phyloP scores from a whole-genome alignment of 2,888 invertebrate species.

The Leptinotarsa juncta region DNA sequence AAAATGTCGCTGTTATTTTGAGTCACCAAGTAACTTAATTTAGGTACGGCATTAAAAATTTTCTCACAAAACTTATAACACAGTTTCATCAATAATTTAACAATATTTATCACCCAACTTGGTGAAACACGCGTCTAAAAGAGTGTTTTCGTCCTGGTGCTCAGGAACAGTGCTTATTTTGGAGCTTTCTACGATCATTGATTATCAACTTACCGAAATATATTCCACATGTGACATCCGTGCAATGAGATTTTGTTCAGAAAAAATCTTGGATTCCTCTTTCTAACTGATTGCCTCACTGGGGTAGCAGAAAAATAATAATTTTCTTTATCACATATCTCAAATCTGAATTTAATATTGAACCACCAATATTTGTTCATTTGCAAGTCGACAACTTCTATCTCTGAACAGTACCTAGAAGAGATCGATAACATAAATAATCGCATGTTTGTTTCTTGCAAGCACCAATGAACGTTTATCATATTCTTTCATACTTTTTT shows the following conservation, averaged over 20 bases:
- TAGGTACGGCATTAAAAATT: too few relatives aligned
- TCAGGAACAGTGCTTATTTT: too few relatives aligned
- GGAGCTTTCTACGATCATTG: too few relatives aligned
- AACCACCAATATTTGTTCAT: slow-evolving; percentile 49
- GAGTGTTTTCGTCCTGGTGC: too few relatives aligned
- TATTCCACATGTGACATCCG: slow-evolving; percentile 35
- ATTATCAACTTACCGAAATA: slow-evolving; percentile 33
- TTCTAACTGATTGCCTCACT: background rate
- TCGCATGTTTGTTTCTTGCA: too few relatives aligned
- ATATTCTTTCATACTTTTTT: too few relatives aligned
- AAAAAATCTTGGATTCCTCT: background rate
- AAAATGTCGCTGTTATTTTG: too few relatives aligned
- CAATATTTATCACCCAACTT: too few relatives aligned
- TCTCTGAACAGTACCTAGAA: slow-evolving; percentile 51
- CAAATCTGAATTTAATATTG: slow-evolving; percentile 48
- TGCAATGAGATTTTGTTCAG: slow-evolving; percentile 10
- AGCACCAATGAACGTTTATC: background rate
- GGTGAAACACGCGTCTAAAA: too few relatives aligned
- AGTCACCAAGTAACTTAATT: too few relatives aligned
- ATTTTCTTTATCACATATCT: slow-evolving; percentile 36
- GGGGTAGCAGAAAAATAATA: slow-evolving; percentile 26
- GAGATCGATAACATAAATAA: background rate
- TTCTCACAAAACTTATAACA: too few relatives aligned
- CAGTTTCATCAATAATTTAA: too few relatives aligned
- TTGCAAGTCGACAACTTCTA: slow-evolving; percentile 54